Conservation (phyloP, 1,140 invertebrate genomes). For the Drosophila azteca region DNA sequence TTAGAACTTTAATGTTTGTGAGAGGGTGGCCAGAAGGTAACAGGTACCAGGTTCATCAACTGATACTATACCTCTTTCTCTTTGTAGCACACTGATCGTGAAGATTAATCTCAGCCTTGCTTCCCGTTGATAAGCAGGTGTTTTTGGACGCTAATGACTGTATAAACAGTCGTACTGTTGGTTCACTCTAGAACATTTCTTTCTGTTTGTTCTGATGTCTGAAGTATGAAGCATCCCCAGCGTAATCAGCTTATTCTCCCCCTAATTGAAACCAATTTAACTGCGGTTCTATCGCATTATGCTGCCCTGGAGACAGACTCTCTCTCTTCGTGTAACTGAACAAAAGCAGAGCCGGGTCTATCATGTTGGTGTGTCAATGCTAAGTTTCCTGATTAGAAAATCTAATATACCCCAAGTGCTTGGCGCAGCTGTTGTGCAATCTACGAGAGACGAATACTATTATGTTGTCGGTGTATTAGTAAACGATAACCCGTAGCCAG, state of each 20-base stretch:
- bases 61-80: neutral
- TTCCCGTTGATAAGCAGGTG: slow-evolving; percentile 38
- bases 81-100: slow-evolving; percentile 1
- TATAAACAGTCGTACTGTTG: slow-evolving; percentile 10
- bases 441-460: slow-evolving; percentile 11
- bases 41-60: neutral
- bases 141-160: slow-evolving; percentile 19
- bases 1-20: neutral
- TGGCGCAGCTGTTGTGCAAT: slow-evolving; percentile 43
- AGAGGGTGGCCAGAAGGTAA: no score
- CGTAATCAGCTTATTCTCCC: slow-evolving; percentile 5
- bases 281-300: slow-evolving; percentile 47
- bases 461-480: neutral
- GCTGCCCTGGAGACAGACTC: slow-evolving; percentile 6
- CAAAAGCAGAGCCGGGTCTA: neutral
- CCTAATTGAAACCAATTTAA: slow-evolving; percentile 79
- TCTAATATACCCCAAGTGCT: neutral
- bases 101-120: slow-evolving; percentile 31
- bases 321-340: neutral
- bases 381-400: slow-evolving; percentile 59
- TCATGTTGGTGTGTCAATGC: slow-evolving; percentile 39
- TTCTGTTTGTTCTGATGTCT: neutral
- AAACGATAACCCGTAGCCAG: slow-evolving; percentile 49
- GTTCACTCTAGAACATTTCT: neutral
- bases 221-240: no score